These are phyloP conservation scores for Papilio helenus DNA, from an alignment of 1,140 invertebrate species.

Conservation along the genomic window DNA sequence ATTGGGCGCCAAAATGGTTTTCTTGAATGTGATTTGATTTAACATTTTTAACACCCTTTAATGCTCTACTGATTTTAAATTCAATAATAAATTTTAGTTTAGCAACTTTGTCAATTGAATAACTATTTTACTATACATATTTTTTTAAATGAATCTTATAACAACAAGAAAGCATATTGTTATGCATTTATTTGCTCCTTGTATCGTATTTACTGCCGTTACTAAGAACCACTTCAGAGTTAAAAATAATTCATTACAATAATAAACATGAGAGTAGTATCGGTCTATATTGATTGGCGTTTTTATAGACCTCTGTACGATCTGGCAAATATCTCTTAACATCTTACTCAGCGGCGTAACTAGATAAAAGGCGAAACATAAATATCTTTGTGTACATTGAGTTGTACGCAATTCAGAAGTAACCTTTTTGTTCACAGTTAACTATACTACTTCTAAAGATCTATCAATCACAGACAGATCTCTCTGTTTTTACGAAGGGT, in stretches of 20 bases:
- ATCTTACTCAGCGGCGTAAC: slow-evolving; percentile 3
- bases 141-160: too few relatives aligned
- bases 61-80: too few relatives aligned
- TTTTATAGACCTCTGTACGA: slow-evolving; percentile 18
- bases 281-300: background rate
- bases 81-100: too few relatives aligned
- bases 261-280: slow-evolving; percentile 3
- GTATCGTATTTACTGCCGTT: background rate
- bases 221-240: background rate
- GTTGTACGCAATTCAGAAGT: background rate
- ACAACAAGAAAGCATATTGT: too few relatives aligned
- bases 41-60: too few relatives aligned
- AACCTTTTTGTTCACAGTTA: background rate
- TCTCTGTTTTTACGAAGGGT: background rate
- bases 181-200: too few relatives aligned
- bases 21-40: too few relatives aligned
- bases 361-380: slow-evolving; percentile 4
- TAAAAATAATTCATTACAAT: slow-evolving; percentile 19
- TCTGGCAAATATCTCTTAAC: slow-evolving; percentile 22
- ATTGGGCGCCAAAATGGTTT: too few relatives aligned
- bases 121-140: too few relatives aligned
- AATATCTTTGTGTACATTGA: slow-evolving; percentile 21
- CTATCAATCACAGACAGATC: background rate
- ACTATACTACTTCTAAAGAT: background rate
- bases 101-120: too few relatives aligned